Conservation (phyloP, 2,113 vertebrate species). For the Pseudonaja textilis region DNA sequence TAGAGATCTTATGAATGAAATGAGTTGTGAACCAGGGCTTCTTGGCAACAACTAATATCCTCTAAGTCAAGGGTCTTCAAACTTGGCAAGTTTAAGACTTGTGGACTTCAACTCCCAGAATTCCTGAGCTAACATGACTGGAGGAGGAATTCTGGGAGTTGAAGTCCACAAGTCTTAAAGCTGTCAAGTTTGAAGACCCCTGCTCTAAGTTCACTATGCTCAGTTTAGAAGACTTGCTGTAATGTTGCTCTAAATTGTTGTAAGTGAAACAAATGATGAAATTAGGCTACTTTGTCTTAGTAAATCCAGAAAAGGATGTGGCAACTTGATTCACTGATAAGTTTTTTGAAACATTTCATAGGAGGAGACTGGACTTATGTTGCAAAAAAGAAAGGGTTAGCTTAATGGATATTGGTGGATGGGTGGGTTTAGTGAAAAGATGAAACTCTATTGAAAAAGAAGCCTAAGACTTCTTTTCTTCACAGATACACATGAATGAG, state of each 20-base stretch:
- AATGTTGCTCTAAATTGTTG: not conserved
- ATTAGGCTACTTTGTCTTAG: not conserved
- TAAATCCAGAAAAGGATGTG: not conserved
- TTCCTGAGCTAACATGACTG: too few species aligned
- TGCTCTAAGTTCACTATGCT: too few species aligned
- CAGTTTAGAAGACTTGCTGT: not conserved
- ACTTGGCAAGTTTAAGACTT: too few species aligned
- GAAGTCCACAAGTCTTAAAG: too few species aligned
- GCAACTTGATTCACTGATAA: not conserved
- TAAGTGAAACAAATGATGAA: not conserved
- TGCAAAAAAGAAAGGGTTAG: slow-evolving; percentile 20
- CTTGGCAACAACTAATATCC: not conserved
- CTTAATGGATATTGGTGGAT: slow-evolving; percentile 33
- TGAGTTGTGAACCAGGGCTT: not conserved
- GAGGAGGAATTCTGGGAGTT: too few species aligned
- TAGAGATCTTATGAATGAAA: not conserved
- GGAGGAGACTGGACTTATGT: slow-evolving; percentile 44
- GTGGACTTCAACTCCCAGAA: too few species aligned
- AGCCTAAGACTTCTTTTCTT: not conserved
- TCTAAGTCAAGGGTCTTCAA: not conserved
- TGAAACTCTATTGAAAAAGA: slow-evolving; percentile 12
- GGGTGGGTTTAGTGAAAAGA: not conserved
- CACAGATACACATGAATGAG: slow-evolving; percentile 29
- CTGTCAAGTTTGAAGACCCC: too few species aligned
- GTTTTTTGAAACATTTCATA: slow-evolving; percentile 37